Evolutionary conservation across 1,140 invertebrate species (phyloP).

Genomic region (Campoletis sonorensis): DNA sequence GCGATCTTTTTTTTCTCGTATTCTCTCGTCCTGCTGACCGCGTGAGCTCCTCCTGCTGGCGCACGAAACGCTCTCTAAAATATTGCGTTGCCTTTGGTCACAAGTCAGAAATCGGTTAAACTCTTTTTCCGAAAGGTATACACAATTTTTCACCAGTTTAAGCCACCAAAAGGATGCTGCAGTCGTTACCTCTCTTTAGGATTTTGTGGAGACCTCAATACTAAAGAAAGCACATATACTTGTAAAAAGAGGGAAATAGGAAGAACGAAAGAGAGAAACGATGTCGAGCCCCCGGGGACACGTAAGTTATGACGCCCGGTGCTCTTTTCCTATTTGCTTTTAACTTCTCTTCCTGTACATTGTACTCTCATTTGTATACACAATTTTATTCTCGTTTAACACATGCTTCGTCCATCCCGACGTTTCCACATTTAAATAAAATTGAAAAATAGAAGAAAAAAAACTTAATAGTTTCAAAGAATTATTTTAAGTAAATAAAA

Average conservation of each 20-base stretch:
- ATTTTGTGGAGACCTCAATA: conserved; percentile 8
- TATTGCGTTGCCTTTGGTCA: conserved; percentile 23
- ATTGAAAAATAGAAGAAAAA: too few relatives aligned
- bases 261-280: too few relatives aligned
- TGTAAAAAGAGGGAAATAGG: background rate
- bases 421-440: too few relatives aligned
- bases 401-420: too few relatives aligned
- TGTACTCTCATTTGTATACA: background rate
- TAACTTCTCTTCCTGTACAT: background rate
- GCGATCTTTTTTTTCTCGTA: background rate
- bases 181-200: conserved; percentile 26
- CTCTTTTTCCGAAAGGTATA: conserved; percentile 15
- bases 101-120: conserved; percentile 27
- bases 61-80: conserved; percentile 1
- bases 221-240: background rate
- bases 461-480: too few relatives aligned
- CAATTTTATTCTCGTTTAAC: background rate
- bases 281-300: background rate
- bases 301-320: conserved; percentile 25
- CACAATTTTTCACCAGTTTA: background rate
- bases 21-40: background rate
- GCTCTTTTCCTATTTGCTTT: background rate
- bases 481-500: too few relatives aligned
- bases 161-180: conserved; percentile 17
- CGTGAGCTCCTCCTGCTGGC: conserved; percentile 16